Base-by-base conservation (phyloP, 2,888 invertebrate species). In the Sphinx pinastri region DNA sequence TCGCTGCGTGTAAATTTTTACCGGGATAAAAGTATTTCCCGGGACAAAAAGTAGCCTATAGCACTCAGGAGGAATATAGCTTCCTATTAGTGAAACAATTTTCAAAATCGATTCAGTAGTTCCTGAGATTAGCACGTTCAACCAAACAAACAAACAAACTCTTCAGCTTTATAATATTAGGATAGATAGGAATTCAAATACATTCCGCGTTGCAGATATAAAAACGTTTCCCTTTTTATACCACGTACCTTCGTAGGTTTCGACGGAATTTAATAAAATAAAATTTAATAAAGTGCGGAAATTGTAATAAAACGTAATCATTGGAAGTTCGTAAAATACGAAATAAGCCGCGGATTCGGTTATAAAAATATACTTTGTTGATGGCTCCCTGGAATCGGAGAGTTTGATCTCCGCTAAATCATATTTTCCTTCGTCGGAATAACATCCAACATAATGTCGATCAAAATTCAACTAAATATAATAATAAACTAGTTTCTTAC, bases 221-320 rank as follows among this genome's bases (percentile, higher is more conserved):
- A 12, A 0, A 3, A 45, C 47, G 2, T 16, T 49, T 0, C 45
- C 49, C 49, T 49, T 63, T 63, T 49, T 63, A 19, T 12, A 47
- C 19, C 13, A 63, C 2, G 13, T 16, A 16, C 25, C 25, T 25
- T 2, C 13, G 63, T 13, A 63, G 47, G 12, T 63, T 19, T 11
- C 16, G 49, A 63, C 45, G 52, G 25, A 68, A 68, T 68, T 71
- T 71, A 71, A 69, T 71, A 66, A 68, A 69, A 68, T 38, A 71
- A 71, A 71, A 68, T 71, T 71, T 68, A 68, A 71, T 71, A 68
- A 71, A 71, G 55, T 71, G 47, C 47, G 49, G 45, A 51, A 14
- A 2, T 25, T 59, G 68, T 68, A 67, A 71, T 71, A 71, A 68
- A 70, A 68, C 51, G 67, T 57, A 71, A 71, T 69, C 68, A 69